A percentile compares a stretch with the other conserved stretches of the same genome.
These are phyloP conservation scores for Uropetala carovei DNA, from an alignment of 2,888 invertebrate genomes.

Conservation along the genomic window DNA sequence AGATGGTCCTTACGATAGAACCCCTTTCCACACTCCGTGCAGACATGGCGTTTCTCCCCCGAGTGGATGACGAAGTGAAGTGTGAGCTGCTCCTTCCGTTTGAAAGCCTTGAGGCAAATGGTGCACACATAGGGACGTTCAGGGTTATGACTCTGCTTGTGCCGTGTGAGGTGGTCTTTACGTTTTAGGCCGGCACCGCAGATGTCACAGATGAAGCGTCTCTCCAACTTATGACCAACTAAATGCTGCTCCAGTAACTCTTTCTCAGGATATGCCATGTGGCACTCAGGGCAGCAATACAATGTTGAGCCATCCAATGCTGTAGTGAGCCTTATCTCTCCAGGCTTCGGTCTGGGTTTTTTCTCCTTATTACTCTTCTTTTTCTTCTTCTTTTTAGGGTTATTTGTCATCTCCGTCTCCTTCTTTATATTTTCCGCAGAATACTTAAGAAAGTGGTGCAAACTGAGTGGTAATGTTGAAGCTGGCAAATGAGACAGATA, in stretches of 20 bases:
- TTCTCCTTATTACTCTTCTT: conserved; percentile 89
- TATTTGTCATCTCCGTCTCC: conserved; percentile 78
- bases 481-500: conserved; percentile 88
- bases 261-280: conserved; percentile 93
- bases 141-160: conserved; percentile 92
- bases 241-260: conserved; percentile 90
- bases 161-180: conserved; percentile 90
- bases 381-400: conserved; percentile 83
- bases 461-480: conserved; percentile 84
- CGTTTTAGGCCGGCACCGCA: conserved; percentile 92
- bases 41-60: conserved; percentile 91
- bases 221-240: conserved; percentile 90
- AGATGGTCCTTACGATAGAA: conserved; percentile 93
- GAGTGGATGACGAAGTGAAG: conserved; percentile 94
- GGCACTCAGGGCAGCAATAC: conserved; percentile 92
- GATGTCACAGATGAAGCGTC: conserved; percentile 91
- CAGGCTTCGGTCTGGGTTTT: conserved; percentile 79
- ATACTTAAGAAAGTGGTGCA: conserved; percentile 91
- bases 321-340: conserved; percentile 70
- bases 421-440: conserved; percentile 87
- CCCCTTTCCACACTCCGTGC: conserved; percentile 92
- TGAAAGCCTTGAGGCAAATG: conserved; percentile 91
- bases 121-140: conserved; percentile 92
- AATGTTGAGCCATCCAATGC: conserved; percentile 87
- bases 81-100: conserved; percentile 92